A percentile compares a stretch with the other conserved stretches of the same genome.
phyloP scores from a whole-genome alignment of 2,888 invertebrate species.

The Acanthococcus lagerstroemiae region DNA sequence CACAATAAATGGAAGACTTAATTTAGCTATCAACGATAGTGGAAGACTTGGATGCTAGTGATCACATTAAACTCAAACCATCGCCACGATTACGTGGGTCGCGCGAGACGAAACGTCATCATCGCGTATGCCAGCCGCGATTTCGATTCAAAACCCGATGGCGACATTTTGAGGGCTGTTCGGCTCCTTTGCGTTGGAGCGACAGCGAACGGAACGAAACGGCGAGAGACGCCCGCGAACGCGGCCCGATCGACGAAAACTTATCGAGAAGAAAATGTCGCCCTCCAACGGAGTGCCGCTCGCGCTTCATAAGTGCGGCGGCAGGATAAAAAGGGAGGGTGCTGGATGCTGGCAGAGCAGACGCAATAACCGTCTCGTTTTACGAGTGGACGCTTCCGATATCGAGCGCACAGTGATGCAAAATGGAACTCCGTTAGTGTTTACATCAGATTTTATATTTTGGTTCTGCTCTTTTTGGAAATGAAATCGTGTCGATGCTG shows the following conservation, averaged over 20 bases:
- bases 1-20: slow-evolving; percentile 16
- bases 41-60: background rate
- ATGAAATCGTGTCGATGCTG: no score
- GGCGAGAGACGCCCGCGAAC: no score
- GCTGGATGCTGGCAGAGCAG: background rate
- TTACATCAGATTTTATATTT: no score
- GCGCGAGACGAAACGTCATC: background rate
- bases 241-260: slow-evolving; percentile 13
- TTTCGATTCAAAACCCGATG: background rate
- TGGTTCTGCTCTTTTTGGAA: no score
- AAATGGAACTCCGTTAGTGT: no score
- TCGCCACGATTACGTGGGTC: background rate
- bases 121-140: background rate
- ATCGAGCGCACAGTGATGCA: no score
- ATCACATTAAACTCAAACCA: background rate
- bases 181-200: no score
- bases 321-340: background rate
- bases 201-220: no score
- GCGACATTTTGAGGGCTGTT: no score
- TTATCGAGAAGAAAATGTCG: background rate
- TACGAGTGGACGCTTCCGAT: slow-evolving; percentile 13
- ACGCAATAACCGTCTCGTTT: background rate
- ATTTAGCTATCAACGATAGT: no score
- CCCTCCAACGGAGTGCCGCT: slow-evolving; percentile 1
- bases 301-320: no score